Evolutionary conservation across 2,113 vertebrate genomes (phyloP), one percentile per base, ranked within the genome.

Genomic region (Rattus norvegicus): DNA sequence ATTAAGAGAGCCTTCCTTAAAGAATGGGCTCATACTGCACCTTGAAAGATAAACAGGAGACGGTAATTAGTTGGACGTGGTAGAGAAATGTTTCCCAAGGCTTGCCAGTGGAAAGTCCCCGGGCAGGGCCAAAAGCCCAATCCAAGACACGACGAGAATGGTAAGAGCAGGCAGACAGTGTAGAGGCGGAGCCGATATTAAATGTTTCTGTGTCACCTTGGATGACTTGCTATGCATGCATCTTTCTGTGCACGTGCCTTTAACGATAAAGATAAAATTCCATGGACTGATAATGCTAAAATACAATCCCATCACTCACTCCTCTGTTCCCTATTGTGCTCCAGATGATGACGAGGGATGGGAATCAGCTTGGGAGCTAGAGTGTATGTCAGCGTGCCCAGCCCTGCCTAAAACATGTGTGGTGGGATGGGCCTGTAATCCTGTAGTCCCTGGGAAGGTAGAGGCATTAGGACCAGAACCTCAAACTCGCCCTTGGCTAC

Each of bases 171-270:
- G 30, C 14, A 89, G 24, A 13, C 0, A 65, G 30, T 7, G 2
- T 4, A 22, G 65, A 88, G 12, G 26, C 2, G 7, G 13, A 14
- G 0, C 16, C 4, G 12, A 61, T 1, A 20, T 72, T 22, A 72
- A 12, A 3, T 1, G 59, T 49, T 63, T 4, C 2, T 56, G 59
- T 1, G 56, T 16, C 13, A 28, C 7, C n/a, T 13, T 92, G 33
- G 9, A 24, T 3, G 24, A 6, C 88, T 56, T 88, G 26, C 59
- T 47, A 43, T 43, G 43, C 16, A 61, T 83, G 43, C 12, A 36
- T 22, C 17, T 6, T 1, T 72, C 43, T 72, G 2, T 49, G 67
- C 12, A 14, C 17, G n/a, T 7, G 4, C 56, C 20, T 88, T 93
- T 69, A 22, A 49, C 39, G 39, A 61, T 20, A 5, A 47, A 13